A percentile compares a stretch with the other conserved stretches of the same genome.
These are phyloP conservation scores for Halcyon malimbica DNA, from an alignment of 2,113 vertebrate genomes.

Conservation along the genomic window DNA sequence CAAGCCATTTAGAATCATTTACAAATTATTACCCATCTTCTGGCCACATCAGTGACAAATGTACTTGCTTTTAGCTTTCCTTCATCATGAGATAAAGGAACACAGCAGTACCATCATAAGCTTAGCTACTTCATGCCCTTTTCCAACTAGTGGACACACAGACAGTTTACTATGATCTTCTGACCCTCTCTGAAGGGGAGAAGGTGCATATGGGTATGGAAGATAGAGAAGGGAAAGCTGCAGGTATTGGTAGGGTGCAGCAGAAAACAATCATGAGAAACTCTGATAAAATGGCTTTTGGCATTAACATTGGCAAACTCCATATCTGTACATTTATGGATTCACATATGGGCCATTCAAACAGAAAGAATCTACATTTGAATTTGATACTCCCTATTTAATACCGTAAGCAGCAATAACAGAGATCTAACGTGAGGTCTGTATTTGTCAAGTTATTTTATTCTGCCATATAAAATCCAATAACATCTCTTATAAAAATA, in stretches of 20 bases:
- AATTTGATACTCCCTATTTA: not conserved
- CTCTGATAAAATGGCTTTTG: not conserved
- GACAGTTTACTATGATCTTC: not conserved
- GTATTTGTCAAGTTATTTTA: conserved; percentile 8
- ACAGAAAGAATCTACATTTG: not conserved
- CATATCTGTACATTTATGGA: not conserved
- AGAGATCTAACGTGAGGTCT: not conserved
- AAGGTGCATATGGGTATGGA: not conserved
- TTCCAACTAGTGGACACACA: not conserved
- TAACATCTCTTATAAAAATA: not conserved
- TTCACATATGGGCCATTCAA: not conserved
- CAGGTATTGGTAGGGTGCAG: not conserved
- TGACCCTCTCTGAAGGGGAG: not conserved
- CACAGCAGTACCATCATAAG: not conserved
- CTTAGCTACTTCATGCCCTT: not conserved
- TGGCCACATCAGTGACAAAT: not conserved
- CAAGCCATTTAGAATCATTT: not conserved
- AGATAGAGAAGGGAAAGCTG: not conserved
- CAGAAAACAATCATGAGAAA: not conserved
- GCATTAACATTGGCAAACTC: not conserved
- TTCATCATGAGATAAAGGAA: not conserved
- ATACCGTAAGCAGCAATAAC: not conserved
- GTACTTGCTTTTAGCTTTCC: not conserved
- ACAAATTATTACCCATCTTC: not conserved
- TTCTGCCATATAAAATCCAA: conserved; percentile 24